Conservation (phyloP, 1,140 invertebrate genomes). For the Hypsibius dujardini region DNA sequence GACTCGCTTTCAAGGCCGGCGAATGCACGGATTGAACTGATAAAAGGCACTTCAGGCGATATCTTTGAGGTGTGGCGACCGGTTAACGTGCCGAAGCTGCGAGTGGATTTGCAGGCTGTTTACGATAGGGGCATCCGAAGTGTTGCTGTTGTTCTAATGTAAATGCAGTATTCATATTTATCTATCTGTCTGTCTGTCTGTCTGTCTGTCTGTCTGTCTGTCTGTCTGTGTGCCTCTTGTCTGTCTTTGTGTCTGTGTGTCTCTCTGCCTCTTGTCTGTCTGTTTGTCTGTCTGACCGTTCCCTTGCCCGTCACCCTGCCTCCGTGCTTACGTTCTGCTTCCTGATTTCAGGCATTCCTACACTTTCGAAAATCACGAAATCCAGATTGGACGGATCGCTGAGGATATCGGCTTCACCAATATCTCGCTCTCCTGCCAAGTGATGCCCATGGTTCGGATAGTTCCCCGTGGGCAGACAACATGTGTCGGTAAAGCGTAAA, state of each 20-base stretch:
- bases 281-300: too few relatives aligned
- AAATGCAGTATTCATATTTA: too few relatives aligned
- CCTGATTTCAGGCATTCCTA: slow-evolving; percentile 54
- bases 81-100: slow-evolving; percentile 35
- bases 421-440: slow-evolving; percentile 75
- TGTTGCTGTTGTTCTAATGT: slow-evolving; percentile 39
- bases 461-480: slow-evolving; percentile 51
- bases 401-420: slow-evolving; percentile 65
- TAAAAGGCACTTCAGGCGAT: slow-evolving; percentile 21
- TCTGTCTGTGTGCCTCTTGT: too few relatives aligned
- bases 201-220: too few relatives aligned
- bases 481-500: slow-evolving; percentile 24
- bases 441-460: slow-evolving; percentile 87
- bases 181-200: too few relatives aligned
- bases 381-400: slow-evolving; percentile 60
- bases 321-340: too few relatives aligned
- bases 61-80: slow-evolving; percentile 30
- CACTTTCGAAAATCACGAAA: slow-evolving; percentile 67
- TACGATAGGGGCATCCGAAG: slow-evolving; percentile 26
- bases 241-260: too few relatives aligned
- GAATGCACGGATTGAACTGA: slow-evolving; percentile 37
- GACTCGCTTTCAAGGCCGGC: slow-evolving; percentile 33
- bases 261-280: too few relatives aligned
- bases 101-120: slow-evolving; percentile 44
- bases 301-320: too few relatives aligned